Percentiles rank a stretch among this genome's conserved stretches.
phyloP scores from a whole-genome alignment of 2,113 vertebrate genomes.

The Poicephalus meyeri region DNA sequence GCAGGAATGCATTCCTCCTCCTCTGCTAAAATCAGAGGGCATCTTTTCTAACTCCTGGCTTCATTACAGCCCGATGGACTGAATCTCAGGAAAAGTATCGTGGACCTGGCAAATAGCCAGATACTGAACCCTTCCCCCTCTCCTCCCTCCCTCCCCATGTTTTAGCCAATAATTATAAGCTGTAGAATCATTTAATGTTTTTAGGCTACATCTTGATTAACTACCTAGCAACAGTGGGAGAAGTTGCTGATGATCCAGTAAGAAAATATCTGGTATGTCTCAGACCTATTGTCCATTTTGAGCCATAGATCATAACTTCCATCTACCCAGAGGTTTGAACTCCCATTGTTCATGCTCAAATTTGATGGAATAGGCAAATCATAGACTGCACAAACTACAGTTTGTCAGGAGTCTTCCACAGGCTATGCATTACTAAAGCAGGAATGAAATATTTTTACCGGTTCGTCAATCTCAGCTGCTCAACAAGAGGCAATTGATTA shows the following conservation, averaged over 20 bases:
- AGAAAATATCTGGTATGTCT: neutral
- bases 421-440: neutral
- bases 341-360: neutral
- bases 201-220: neutral
- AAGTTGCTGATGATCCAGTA: neutral
- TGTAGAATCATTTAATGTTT: neutral
- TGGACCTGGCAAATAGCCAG: neutral
- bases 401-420: neutral
- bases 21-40: neutral
- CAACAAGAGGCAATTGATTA: neutral
- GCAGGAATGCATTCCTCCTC: neutral
- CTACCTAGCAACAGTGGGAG: slow-evolving; percentile 11
- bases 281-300: neutral
- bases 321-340: neutral
- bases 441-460: neutral
- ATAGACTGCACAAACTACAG: neutral
- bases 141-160: neutral
- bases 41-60: slow-evolving; percentile 24
- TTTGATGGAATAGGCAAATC: neutral
- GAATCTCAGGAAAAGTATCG: neutral
- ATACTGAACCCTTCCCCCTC: neutral
- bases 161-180: slow-evolving; percentile 1
- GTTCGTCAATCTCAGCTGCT: neutral
- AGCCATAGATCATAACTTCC: neutral
- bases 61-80: neutral